These are phyloP conservation scores for Abscondita cerata DNA, from an alignment of 2,888 invertebrate species.

Conservation along the genomic window DNA sequence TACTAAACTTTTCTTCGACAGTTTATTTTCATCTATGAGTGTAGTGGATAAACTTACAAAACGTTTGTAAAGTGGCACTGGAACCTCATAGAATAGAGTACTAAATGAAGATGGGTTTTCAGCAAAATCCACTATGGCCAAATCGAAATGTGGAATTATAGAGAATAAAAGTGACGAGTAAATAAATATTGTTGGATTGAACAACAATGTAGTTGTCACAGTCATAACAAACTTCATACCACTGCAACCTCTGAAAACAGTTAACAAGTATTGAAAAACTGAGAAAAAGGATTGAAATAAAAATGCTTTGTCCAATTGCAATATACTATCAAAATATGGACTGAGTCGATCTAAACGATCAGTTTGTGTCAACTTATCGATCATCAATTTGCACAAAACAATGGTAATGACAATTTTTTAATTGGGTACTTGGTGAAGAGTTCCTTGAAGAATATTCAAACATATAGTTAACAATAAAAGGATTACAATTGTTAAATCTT, in stretches of 20 bases:
- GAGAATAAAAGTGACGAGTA: background rate
- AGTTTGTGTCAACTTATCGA: constrained; percentile 2
- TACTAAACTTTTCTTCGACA: no score
- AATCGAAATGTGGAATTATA: background rate
- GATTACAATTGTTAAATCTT: no score
- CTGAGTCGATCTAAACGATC: constrained; percentile 1
- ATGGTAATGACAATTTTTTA: constrained; percentile 20
- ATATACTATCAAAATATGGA: constrained; percentile 8
- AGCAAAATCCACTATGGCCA: background rate
- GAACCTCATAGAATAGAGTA: background rate
- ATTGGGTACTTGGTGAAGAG: constrained; percentile 7
- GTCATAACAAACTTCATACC: background rate
- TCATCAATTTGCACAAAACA: constrained; percentile 5
- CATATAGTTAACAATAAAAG: no score
- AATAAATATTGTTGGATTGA: background rate
- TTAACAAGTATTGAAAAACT: background rate
- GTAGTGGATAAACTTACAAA: background rate
- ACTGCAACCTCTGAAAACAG: background rate
- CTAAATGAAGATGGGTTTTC: background rate
- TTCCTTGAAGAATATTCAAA: no score
- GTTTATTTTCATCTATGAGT: background rate
- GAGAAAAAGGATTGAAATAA: background rate
- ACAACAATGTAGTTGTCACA: background rate
- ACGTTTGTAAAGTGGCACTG: background rate
- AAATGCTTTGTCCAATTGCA: constrained; percentile 3